Base-by-base conservation (phyloP, 2,113 vertebrate species). In the Dolichotis patagonum region DNA sequence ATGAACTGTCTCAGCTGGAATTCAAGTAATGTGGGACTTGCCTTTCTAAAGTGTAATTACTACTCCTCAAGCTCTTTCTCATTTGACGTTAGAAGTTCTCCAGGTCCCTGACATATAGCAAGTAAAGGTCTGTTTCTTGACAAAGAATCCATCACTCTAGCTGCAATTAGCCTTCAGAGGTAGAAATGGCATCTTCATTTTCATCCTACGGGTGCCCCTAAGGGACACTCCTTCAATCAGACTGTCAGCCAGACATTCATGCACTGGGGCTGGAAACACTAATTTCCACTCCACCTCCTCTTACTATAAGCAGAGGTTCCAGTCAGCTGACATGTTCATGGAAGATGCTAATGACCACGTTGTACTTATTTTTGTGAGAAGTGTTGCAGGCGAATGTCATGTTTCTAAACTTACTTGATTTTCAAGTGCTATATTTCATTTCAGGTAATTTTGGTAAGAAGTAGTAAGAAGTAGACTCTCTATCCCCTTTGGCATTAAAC, bases 401-500 rank as follows among this genome's bases (percentile, higher is more conserved):
- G 12, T 52, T 90, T 89, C 52, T 90, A 26, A 82, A 22, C 8
- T 52, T 62, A 77, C 38, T 41, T 88, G 26, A 83, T 87, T 84
- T 95, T 90, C 13, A 19, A 52, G 10, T 9, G 28, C 52, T 30
- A 60, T 9, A 41, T 62, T 63, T 92, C 13, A 90, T 80, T 94
- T 88, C 41, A 41, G 49, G 3, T 41, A 20, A 9, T 67, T 88
- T 87, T 84, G 67, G 38, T 56, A 54, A 77, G 46, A 54, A 69
- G 3, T 2, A 52, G 3, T 0, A 54, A 77, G 41, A 54, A 69
- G 3, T 2, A 52, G 3, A 0, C 24, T 35, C 13, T 56, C 14
- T 1, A 14, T 6, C 0, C 0, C 1, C 38, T 16, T 43, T 6
- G 13, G 1, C 14, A 17, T 4, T 63, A 35, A 30, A 3, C 6